phyloP scores from a whole-genome alignment of 2,888 invertebrate genomes.

The Drosophila antonietae region DNA sequence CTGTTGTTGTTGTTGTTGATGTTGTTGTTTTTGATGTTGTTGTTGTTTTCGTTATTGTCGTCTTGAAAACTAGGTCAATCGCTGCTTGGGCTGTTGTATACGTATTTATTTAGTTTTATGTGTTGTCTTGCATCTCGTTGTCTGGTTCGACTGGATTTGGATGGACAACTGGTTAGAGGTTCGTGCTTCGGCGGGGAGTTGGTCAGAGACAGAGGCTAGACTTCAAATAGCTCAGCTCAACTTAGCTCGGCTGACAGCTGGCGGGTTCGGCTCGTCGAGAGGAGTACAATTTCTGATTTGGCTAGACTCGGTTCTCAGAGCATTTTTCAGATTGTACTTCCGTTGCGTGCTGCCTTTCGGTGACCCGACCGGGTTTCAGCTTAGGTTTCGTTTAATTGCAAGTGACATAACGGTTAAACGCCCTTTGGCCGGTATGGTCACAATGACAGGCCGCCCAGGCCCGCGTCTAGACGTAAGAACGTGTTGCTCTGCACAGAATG shows the following conservation, averaged over 20 bases:
- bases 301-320: conserved; percentile 17
- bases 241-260: not conserved
- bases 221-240: conserved; percentile 40
- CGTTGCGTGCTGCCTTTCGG: conserved; percentile 53
- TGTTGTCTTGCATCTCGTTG: conserved; percentile 64
- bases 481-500: conserved; percentile 55
- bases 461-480: conserved; percentile 54
- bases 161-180: conserved; percentile 58
- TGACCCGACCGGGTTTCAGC: conserved; percentile 35
- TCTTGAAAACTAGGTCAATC: conserved; percentile 84
- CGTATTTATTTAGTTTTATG: conserved; percentile 55
- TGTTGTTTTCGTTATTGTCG: conserved; percentile 64
- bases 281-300: not conserved
- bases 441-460: conserved; percentile 30
- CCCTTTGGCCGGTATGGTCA: conserved; percentile 53
- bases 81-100: conserved; percentile 71
- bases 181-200: not conserved
- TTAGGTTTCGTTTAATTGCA: conserved; percentile 57
- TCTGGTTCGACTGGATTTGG: conserved; percentile 73
- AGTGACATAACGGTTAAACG: conserved; percentile 73
- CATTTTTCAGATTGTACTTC: conserved; percentile 46
- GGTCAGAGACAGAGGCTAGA: not conserved
- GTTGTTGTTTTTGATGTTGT: conserved; percentile 43
- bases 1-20: not conserved
- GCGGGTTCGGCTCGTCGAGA: not conserved